A percentile compares a stretch with the other conserved stretches of the same genome.
Conservation (phyloP, 2,888 invertebrate genomes). For the Erebia palarica region DNA sequence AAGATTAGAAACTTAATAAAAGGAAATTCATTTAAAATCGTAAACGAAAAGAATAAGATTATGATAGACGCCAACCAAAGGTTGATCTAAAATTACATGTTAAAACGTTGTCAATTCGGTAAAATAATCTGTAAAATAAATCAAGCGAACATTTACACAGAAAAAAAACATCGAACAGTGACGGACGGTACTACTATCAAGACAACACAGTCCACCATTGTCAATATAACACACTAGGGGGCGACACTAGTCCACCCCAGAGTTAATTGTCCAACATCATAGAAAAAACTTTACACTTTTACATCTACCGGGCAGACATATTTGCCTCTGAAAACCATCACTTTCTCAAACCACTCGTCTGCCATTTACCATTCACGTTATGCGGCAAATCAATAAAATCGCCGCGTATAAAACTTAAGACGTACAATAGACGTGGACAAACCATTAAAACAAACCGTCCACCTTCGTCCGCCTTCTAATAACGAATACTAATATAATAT, state of each 20-base stretch:
- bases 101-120: neutral
- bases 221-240: constrained; percentile 53
- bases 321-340: neutral
- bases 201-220: constrained; percentile 54
- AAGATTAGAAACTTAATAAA: neutral
- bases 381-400: constrained; percentile 79
- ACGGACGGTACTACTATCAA: constrained; percentile 32
- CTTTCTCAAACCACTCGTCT: constrained; percentile 40
- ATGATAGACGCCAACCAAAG: neutral
- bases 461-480: constrained; percentile 45
- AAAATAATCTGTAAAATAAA: neutral
- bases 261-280: constrained; percentile 54
- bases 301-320: constrained; percentile 39
- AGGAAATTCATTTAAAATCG: neutral
- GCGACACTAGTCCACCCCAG: constrained; percentile 43
- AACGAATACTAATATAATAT: constrained; percentile 44
- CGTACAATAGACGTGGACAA: constrained; percentile 59
- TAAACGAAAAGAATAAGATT: neutral
- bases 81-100: neutral
- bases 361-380: constrained; percentile 63
- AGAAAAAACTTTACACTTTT: constrained; percentile 63
- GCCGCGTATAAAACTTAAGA: constrained; percentile 74
- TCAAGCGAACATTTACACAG: neutral
- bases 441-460: constrained; percentile 64
- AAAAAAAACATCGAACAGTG: constrained; percentile 33